Percentiles rank a stretch among this genome's conserved stretches.
These are phyloP conservation scores for Campodea augens DNA, from an alignment of 1,140 invertebrate species.

Conservation along the genomic window DNA sequence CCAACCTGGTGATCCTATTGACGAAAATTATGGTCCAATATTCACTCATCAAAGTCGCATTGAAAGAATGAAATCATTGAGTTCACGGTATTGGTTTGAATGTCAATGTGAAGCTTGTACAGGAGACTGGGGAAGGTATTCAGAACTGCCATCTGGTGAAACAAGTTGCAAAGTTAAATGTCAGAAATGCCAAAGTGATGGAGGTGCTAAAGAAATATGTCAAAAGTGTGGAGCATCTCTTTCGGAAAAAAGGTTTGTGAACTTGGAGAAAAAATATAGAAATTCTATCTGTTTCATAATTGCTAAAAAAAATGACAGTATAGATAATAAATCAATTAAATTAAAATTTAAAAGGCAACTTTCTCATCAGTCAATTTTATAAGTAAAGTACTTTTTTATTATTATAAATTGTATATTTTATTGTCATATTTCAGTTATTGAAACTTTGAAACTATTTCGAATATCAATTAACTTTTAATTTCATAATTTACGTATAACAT, in stretches of 20 bases:
- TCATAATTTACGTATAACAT: too few species aligned
- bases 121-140: slow-evolving; percentile 53
- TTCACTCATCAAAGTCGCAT: slow-evolving; percentile 40
- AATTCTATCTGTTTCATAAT: neutral
- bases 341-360: too few species aligned
- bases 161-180: neutral
- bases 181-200: neutral
- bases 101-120: slow-evolving; percentile 53
- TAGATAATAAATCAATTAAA: slow-evolving; percentile 3
- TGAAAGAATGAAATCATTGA: slow-evolving; percentile 42
- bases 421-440: too few species aligned
- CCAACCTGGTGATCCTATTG: slow-evolving; percentile 38
- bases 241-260: neutral
- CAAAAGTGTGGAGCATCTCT: neutral
- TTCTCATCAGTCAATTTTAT: too few species aligned
- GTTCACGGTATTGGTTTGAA: slow-evolving; percentile 57
- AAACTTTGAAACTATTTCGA: too few species aligned
- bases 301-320: neutral
- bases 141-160: slow-evolving; percentile 31
- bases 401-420: too few species aligned
- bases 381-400: too few species aligned
- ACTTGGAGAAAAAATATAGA: neutral
- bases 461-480: too few species aligned
- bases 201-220: neutral
- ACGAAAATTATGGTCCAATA: slow-evolving; percentile 71